phyloP scores from a whole-genome alignment of 2,797 vertebrate genomes.

The Trachurus trachurus region DNA sequence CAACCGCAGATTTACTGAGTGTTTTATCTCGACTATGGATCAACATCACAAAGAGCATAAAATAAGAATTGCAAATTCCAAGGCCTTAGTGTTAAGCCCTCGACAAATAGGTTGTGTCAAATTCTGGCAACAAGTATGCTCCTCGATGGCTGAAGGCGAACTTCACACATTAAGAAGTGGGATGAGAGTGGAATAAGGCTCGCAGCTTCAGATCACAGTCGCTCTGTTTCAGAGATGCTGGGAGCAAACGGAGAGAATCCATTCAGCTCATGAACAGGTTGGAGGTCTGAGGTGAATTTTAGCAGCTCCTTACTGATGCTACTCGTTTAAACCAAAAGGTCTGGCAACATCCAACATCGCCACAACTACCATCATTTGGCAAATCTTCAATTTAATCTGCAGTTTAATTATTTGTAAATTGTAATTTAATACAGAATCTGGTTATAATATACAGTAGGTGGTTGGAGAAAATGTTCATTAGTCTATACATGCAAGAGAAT shows the following conservation, averaged over 20 bases:
- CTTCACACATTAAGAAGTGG: slow-evolving; percentile 42
- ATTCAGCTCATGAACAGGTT: neutral
- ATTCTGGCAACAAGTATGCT: slow-evolving; percentile 17
- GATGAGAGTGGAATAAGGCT: slow-evolving; percentile 35
- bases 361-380: too few species aligned
- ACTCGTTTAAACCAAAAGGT: neutral
- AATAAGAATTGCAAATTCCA: slow-evolving; percentile 21
- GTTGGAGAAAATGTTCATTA: too few species aligned
- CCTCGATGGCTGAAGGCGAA: slow-evolving; percentile 30
- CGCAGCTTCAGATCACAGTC: slow-evolving; percentile 8
- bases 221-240: slow-evolving; percentile 22
- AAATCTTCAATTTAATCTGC: too few species aligned
- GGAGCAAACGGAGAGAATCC: neutral
- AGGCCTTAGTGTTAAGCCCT: slow-evolving; percentile 18
- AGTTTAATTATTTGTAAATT: too few species aligned
- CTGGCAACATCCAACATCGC: neutral
- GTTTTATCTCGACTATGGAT: slow-evolving; percentile 21
- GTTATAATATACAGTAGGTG: too few species aligned
- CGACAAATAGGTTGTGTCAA: slow-evolving; percentile 22
- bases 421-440: too few species aligned
- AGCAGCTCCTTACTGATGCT: neutral
- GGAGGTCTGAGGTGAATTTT: neutral
- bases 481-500: too few species aligned
- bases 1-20: slow-evolving; percentile 29
- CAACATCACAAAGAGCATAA: slow-evolving; percentile 15